Evolutionary conservation across 2,888 invertebrate genomes (phyloP).

Genomic region (Oscheius myriophilus): DNA sequence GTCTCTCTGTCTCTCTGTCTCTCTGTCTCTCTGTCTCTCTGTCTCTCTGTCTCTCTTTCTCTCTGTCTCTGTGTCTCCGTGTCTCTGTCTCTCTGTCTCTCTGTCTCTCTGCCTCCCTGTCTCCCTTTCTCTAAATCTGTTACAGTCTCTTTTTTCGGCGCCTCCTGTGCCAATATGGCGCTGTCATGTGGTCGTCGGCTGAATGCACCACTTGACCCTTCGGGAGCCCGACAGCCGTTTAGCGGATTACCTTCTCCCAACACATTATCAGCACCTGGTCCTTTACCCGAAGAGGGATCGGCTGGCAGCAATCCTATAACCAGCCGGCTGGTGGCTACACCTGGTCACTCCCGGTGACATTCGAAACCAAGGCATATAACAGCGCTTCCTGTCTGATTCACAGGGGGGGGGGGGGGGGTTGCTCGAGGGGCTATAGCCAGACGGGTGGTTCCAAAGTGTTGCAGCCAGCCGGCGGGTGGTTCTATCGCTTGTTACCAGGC

Average conservation of each 20-base stretch:
- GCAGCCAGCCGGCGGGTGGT: too few relatives aligned
- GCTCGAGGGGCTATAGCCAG: too few relatives aligned
- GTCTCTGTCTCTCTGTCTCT: neutral
- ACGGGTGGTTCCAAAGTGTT: too few relatives aligned
- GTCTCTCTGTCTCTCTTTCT: neutral
- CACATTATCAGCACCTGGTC: constrained; percentile 13
- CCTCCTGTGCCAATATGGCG: constrained; percentile 2
- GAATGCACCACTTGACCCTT: constrained; percentile 13
- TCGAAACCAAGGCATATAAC: too few relatives aligned
- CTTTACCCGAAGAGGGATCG: too few relatives aligned
- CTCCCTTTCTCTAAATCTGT: neutral
- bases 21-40: neutral
- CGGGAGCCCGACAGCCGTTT: constrained; percentile 15
- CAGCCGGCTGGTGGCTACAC: too few relatives aligned
- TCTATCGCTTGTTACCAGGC: too few relatives aligned
- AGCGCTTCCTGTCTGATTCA: too few relatives aligned
- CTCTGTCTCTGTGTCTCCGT: neutral
- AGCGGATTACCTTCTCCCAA: constrained; percentile 27
- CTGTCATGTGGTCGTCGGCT: constrained; percentile 25
- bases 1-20: neutral
- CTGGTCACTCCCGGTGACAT: too few relatives aligned
- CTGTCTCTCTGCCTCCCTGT: neutral
- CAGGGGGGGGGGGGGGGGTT: too few relatives aligned
- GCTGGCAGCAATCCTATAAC: too few relatives aligned
- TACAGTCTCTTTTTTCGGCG: neutral